Evolutionary conservation across 92 coral and sea anemone genomes (phyloP).

Genomic region (Blastomussa wellsi): DNA sequence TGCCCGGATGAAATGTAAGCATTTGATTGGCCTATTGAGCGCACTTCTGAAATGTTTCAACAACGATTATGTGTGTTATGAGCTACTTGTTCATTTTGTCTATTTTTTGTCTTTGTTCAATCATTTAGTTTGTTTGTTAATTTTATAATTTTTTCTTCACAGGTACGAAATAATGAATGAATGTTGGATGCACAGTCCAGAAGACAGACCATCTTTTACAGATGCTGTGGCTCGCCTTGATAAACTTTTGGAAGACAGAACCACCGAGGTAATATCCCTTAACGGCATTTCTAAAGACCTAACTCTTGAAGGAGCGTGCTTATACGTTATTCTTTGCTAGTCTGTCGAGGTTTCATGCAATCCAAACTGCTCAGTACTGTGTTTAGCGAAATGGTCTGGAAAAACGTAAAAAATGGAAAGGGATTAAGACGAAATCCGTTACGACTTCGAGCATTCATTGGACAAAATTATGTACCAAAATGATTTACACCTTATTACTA

Average conservation of each 20-base stretch:
- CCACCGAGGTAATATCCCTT: constrained; percentile 62
- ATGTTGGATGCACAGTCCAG: constrained; percentile 89
- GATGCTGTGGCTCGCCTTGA: constrained; percentile 79
- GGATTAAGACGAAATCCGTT: no score
- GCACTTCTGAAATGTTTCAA: no score
- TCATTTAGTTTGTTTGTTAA: background rate
- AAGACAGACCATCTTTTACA: constrained; percentile 76
- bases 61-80: no score
- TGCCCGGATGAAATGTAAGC: constrained; percentile 96
- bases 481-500: no score
- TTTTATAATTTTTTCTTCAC: background rate
- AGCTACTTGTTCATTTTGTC: background rate
- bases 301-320: background rate
- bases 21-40: background rate
- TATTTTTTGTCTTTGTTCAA: background rate
- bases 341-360: background rate
- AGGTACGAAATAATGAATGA: constrained; percentile 73
- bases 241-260: constrained; percentile 76
- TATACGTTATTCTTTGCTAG: background rate
- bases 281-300: background rate
- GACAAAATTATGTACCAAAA: no score
- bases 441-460: no score
- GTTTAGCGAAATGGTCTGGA: background rate
- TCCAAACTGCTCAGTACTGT: background rate
- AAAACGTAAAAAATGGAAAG: no score